A percentile compares a stretch with the other conserved stretches of the same genome.
These are phyloP conservation scores for Montipora foliosa DNA, from an alignment of 64 coral and sea anemone genomes.

Conservation along the genomic window DNA sequence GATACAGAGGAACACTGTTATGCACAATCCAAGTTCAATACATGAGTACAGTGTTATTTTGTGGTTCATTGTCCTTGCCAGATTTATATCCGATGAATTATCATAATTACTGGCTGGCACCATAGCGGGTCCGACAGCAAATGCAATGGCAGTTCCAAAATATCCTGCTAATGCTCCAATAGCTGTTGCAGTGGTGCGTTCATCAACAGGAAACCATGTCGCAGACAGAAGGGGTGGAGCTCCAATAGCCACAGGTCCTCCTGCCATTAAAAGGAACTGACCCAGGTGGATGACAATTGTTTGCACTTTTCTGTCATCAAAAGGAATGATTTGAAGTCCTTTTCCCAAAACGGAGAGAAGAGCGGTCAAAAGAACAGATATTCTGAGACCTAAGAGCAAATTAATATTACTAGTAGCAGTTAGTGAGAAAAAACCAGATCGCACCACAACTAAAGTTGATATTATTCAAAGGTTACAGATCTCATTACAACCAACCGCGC, in stretches of 20 bases:
- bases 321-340: conserved; percentile 70
- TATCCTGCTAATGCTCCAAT: conserved; percentile 59
- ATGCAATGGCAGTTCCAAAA: conserved; percentile 55
- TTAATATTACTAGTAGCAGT: neutral
- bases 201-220: conserved; percentile 74
- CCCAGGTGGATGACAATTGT: conserved; percentile 72
- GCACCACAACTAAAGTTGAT: too few species aligned
- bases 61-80: neutral
- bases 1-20: conserved; percentile 36
- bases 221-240: conserved; percentile 74
- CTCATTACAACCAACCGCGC: too few species aligned
- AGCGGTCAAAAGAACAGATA: conserved; percentile 45
- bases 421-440: neutral
- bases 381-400: conserved; percentile 61
- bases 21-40: conserved; percentile 57
- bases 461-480: too few species aligned
- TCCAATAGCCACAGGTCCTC: conserved; percentile 66
- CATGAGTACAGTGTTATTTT: conserved; percentile 28
- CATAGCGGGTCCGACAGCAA: conserved; percentile 71
- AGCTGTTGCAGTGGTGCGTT: conserved; percentile 82
- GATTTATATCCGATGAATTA: neutral
- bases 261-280: conserved; percentile 72
- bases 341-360: conserved; percentile 60
- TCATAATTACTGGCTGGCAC: neutral
- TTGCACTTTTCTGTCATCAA: neutral